Percentiles rank a stretch among this genome's conserved stretches.
Conservation (phyloP, 2,113 vertebrate species). For the Psilopsiagon aymara region DNA sequence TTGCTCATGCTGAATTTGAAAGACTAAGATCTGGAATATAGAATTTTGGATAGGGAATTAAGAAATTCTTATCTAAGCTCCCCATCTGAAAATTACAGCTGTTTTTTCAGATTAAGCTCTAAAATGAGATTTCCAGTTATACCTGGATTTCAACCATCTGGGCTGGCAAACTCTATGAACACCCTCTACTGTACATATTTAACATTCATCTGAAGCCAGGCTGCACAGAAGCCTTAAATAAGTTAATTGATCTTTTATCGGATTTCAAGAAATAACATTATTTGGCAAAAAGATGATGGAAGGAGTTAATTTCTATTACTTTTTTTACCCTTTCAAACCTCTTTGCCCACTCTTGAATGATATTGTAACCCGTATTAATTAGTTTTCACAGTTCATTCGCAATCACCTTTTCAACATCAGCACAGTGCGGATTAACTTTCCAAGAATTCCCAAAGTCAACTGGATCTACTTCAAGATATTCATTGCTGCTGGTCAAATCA, state of each 20-base stretch:
- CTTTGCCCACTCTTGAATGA: background rate
- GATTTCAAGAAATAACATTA: background rate
- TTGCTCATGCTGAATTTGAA: background rate
- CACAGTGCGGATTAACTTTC: constrained; percentile 89
- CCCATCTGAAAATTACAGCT: background rate
- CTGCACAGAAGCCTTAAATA: background rate
- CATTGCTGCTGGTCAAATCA: constrained; percentile 90
- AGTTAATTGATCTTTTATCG: background rate
- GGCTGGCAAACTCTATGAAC: background rate
- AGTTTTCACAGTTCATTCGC: background rate
- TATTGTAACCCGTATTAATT: background rate
- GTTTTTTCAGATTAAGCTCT: background rate
- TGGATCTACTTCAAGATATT: constrained; percentile 89
- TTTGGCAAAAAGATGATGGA: background rate
- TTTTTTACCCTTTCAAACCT: background rate
- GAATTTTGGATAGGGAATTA: background rate
- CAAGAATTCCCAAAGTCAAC: constrained; percentile 94
- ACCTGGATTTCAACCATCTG: background rate
- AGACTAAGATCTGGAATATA: background rate
- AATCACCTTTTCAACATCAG: constrained; percentile 86
- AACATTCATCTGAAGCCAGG: background rate
- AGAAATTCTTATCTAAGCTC: background rate
- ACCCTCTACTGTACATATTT: background rate
- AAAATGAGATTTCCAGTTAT: constrained; percentile 19
- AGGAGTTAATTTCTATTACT: background rate